These are phyloP conservation scores for Oxyteleia sp. DNA, from an alignment of 2,888 invertebrate genomes.

Conservation along the genomic window DNA sequence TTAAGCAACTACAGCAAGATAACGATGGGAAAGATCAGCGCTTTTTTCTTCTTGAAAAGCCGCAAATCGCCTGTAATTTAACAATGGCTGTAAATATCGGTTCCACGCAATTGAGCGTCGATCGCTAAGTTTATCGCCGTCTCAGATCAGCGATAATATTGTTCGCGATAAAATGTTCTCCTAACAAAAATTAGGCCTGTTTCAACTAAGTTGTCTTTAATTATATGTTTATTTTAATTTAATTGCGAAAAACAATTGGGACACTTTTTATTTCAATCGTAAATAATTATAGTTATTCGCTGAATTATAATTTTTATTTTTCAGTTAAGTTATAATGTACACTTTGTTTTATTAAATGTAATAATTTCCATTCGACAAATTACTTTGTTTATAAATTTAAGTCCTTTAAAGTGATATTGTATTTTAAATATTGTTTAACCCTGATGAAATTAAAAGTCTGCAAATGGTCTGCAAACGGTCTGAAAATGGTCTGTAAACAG, in stretches of 20 bases:
- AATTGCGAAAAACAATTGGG: constrained; percentile 12
- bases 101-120: constrained; percentile 42
- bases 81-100: constrained; percentile 28
- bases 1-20: constrained; percentile 86
- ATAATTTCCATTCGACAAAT: no score
- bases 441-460: no score
- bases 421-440: no score
- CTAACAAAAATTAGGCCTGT: neutral
- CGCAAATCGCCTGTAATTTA: constrained; percentile 65
- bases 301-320: neutral
- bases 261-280: constrained; percentile 6
- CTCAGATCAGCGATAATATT: constrained; percentile 17
- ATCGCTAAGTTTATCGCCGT: constrained; percentile 10
- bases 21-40: constrained; percentile 89
- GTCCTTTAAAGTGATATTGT: no score
- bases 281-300: neutral
- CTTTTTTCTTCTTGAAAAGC: constrained; percentile 91
- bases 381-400: no score
- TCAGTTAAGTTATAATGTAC: neutral
- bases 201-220: constrained; percentile 5
- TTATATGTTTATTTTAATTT: constrained; percentile 27
- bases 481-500: no score
- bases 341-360: no score
- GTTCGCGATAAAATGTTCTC: constrained; percentile 4
- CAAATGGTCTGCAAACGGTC: no score